phyloP scores from a whole-genome alignment of 2,888 invertebrate genomes.

The Pyrgus malvae region DNA sequence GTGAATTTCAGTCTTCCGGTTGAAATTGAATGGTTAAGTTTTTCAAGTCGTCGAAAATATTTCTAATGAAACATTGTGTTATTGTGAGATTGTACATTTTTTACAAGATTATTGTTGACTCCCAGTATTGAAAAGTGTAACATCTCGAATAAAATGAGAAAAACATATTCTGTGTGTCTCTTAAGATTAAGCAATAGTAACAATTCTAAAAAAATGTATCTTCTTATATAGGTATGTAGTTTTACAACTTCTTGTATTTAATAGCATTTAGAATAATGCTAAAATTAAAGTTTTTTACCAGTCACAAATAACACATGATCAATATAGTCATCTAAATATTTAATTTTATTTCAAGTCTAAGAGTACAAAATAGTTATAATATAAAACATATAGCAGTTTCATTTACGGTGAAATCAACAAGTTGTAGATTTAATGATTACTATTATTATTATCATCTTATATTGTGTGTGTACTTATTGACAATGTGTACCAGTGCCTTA shows the following conservation, averaged over 20 bases:
- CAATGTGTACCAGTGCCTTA: constrained; percentile 57
- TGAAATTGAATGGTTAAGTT: no score
- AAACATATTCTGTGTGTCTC: neutral
- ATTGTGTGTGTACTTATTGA: constrained; percentile 11
- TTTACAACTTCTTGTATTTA: no score
- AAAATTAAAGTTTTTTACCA: neutral
- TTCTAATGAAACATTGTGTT: no score
- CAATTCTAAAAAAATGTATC: no score
- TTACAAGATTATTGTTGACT: no score
- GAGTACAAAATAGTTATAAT: constrained; percentile 25
- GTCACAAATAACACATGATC: neutral
- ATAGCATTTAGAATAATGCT: neutral
- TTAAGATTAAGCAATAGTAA: neutral
- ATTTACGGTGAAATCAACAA: constrained; percentile 7
- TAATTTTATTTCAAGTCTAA: constrained; percentile 11
- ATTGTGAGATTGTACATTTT: no score
- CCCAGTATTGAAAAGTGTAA: no score
- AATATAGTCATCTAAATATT: neutral
- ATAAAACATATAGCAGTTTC: neutral
- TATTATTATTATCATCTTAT: no score
- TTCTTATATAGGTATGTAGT: no score
- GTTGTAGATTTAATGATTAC: neutral
- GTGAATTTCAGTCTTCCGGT: neutral
- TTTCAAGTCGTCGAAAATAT: no score
- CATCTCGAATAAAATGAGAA: neutral